Evolutionary conservation across 2,797 vertebrate species (phyloP).

Genomic region (Petrocephalus sullivani): DNA sequence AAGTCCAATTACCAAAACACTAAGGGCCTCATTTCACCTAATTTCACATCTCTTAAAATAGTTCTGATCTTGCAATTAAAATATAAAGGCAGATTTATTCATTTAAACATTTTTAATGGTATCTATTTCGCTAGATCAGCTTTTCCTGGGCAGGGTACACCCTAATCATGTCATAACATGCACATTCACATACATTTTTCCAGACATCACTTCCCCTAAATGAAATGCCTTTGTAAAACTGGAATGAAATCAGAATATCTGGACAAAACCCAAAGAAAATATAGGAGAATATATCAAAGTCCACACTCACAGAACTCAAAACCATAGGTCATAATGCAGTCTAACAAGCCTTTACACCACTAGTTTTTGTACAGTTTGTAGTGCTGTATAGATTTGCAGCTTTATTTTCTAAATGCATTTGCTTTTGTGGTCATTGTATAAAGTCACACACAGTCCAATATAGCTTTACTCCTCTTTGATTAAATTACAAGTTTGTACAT

Average conservation of each 20-base stretch:
- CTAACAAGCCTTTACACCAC: background rate
- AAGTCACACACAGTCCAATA: background rate
- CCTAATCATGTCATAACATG: background rate
- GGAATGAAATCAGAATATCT: background rate
- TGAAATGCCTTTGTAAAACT: background rate
- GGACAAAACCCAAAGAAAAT: background rate
- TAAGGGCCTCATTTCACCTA: background rate
- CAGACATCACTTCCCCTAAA: background rate
- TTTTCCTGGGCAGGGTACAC: background rate
- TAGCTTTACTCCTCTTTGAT: background rate
- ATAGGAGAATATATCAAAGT: background rate
- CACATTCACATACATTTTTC: background rate
- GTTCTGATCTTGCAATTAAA: background rate
- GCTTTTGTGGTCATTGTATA: background rate
- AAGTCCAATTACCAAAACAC: conserved; percentile 10
- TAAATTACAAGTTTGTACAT: background rate
- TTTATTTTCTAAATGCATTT: background rate
- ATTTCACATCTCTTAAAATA: conserved; percentile 6
- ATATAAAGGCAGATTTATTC: background rate
- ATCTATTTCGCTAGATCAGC: background rate
- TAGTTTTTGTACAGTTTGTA: background rate
- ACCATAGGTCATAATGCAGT: background rate
- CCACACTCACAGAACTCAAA: background rate
- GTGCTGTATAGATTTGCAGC: background rate
- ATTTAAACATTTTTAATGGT: background rate